A percentile compares a stretch with the other conserved stretches of the same genome.
Evolutionary conservation across 2,797 vertebrate genomes (phyloP).

Genomic region (Hoplostethus mediterraneus): DNA sequence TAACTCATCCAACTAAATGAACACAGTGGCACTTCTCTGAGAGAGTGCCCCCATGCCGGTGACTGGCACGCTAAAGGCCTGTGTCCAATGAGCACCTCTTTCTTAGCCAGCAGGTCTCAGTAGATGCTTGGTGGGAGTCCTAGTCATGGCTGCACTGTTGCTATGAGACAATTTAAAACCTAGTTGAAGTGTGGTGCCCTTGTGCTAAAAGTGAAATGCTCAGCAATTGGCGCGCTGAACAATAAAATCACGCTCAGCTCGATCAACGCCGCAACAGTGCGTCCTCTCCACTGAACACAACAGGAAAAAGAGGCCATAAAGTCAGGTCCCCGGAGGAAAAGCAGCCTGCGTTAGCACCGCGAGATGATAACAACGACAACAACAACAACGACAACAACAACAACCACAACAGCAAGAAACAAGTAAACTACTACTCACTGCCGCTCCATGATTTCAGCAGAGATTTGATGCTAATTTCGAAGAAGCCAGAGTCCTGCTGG

Average conservation of each 20-base stretch:
- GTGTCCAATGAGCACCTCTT: constrained; percentile 45
- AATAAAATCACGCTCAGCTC: background rate
- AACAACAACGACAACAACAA: constrained; percentile 15
- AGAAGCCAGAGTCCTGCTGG: constrained; percentile 99
- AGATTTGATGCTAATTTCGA: constrained; percentile 99
- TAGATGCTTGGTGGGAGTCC: background rate
- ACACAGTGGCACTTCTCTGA: background rate
- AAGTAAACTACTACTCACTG: constrained; percentile 89
- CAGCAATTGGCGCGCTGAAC: constrained; percentile 5
- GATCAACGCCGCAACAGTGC: constrained; percentile 16
- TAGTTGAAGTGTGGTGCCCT: constrained; percentile 8
- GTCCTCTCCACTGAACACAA: constrained; percentile 15
- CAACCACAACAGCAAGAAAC: constrained; percentile 31
- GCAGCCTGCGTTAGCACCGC: constrained; percentile 22
- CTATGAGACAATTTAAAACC: constrained; percentile 46
- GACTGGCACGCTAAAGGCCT: constrained; percentile 29
- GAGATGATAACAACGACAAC: constrained; percentile 41
- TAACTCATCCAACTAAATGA: background rate
- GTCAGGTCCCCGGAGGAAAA: constrained; percentile 32
- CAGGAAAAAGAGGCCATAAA: constrained; percentile 29
- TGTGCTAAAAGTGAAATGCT: constrained; percentile 31
- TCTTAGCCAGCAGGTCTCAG: background rate
- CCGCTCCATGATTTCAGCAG: constrained; percentile 98
- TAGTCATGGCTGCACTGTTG: constrained; percentile 35
- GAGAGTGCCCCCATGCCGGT: background rate